These are phyloP conservation scores for Delphinus delphis DNA, from an alignment of 2,113 vertebrate genomes.

Conservation along the genomic window DNA sequence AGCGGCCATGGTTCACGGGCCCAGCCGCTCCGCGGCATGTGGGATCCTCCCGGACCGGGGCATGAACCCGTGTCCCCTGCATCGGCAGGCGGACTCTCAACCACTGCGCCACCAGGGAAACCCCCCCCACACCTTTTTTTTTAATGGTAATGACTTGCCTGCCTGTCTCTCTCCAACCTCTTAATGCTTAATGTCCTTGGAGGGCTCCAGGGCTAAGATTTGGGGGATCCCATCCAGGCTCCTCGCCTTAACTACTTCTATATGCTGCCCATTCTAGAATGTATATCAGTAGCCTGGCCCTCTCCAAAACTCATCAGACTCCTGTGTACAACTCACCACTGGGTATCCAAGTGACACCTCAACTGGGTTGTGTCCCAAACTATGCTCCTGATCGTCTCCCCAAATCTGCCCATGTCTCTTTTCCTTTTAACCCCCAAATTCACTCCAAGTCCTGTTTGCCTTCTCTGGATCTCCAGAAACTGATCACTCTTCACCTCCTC, in stretches of 20 bases:
- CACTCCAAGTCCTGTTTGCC: not conserved
- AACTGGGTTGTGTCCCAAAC: not conserved
- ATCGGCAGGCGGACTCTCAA: no score
- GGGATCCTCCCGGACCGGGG: no score
- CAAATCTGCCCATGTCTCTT: no score
- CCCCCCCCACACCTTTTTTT: not conserved
- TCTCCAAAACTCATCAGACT: not conserved
- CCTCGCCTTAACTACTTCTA: not conserved
- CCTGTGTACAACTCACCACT: no score
- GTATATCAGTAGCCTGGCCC: not conserved
- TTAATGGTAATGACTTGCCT: not conserved
- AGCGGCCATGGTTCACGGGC: no score
- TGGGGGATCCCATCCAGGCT: not conserved
- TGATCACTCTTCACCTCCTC: fast-evolving
- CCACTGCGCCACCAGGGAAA: no score
- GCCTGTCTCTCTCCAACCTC: not conserved
- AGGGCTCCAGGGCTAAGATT: not conserved
- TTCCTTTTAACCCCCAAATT: not conserved
- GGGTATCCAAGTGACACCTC: not conserved
- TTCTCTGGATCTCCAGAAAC: not conserved
- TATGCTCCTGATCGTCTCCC: not conserved
- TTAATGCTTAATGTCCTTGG: not conserved
- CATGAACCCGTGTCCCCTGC: no score
- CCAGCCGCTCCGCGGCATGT: no score
- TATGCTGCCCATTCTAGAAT: not conserved